These are phyloP conservation scores for Anguilla rostrata DNA, from an alignment of 2,113 vertebrate genomes.

Conservation along the genomic window DNA sequence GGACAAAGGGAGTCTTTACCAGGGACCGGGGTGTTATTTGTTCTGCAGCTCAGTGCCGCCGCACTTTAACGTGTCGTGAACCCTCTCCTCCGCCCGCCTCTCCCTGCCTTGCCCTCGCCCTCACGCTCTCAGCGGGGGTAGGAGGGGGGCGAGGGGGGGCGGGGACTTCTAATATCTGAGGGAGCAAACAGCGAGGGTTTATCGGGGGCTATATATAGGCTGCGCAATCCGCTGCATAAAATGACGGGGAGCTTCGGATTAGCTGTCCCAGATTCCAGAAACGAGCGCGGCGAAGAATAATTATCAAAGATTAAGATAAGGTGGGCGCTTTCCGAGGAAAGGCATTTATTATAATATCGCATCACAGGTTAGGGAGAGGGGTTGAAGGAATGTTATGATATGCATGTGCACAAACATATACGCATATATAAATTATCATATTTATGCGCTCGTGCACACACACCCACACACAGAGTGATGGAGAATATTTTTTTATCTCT, in stretches of 20 bases:
- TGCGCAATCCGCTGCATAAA: constrained; percentile 40
- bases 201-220: constrained; percentile 49
- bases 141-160: not conserved
- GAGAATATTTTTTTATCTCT: not conserved
- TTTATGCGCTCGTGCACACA: constrained; percentile 9
- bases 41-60: constrained; percentile 23
- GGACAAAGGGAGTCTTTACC: not conserved
- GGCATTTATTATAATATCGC: constrained; percentile 31
- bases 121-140: constrained; percentile 26
- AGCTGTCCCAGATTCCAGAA: constrained; percentile 42
- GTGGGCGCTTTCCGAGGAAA: constrained; percentile 39
- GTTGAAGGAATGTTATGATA: constrained; percentile 18
- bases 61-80: constrained; percentile 39
- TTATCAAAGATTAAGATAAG: constrained; percentile 51
- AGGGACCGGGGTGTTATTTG: constrained; percentile 20
- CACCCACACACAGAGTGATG: not conserved
- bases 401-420: constrained; percentile 17
- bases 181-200: constrained; percentile 37
- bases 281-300: constrained; percentile 42
- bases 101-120: constrained; percentile 10
- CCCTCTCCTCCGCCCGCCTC: constrained; percentile 5
- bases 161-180: constrained; percentile 25
- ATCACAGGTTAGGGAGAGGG: not conserved
- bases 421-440: constrained; percentile 34
- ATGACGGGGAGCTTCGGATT: constrained; percentile 48